Conservation (phyloP, 1,140 invertebrate genomes). For the Adoxophyes honmai region DNA sequence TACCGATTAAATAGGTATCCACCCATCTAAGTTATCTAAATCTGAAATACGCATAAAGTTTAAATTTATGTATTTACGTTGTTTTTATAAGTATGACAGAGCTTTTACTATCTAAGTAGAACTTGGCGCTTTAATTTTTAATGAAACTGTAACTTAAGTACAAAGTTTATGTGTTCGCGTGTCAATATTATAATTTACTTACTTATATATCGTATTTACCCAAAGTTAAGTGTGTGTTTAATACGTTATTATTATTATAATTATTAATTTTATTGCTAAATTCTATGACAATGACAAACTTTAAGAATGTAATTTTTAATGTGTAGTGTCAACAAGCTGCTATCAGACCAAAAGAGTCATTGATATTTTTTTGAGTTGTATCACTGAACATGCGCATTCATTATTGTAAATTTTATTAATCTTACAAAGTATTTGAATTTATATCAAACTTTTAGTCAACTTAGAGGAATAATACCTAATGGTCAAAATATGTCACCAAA, state of each 20-base stretch:
- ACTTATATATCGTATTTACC: constrained; percentile 67
- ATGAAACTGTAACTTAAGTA: constrained; percentile 47
- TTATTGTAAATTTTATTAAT: too few relatives aligned
- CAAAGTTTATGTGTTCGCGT: constrained; percentile 67
- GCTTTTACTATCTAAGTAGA: constrained; percentile 41
- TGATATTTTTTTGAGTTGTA: too few relatives aligned
- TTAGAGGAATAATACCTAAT: too few relatives aligned
- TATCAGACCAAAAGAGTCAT: neutral
- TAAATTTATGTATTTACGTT: too few relatives aligned
- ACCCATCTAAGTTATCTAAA: too few relatives aligned
- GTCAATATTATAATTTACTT: constrained; percentile 55
- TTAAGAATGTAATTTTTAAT: constrained; percentile 44
- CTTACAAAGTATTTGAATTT: too few relatives aligned
- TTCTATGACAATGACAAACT: constrained; percentile 56
- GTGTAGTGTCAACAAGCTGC: constrained; percentile 26
- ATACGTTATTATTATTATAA: constrained; percentile 43
- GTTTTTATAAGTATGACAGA: constrained; percentile 24
- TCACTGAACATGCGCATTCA: too few relatives aligned
- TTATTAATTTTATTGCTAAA: constrained; percentile 70
- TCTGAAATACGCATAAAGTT: too few relatives aligned
- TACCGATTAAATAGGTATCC: too few relatives aligned
- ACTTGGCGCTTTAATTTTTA: neutral
- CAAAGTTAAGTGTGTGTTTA: constrained; percentile 73
- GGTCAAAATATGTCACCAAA: too few relatives aligned
- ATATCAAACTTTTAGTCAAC: too few relatives aligned